Percentiles rank a stretch among this genome's conserved stretches.
These are phyloP conservation scores for Gastracanthus pulcherrimus DNA, from an alignment of 2,888 invertebrate species.

Conservation along the genomic window DNA sequence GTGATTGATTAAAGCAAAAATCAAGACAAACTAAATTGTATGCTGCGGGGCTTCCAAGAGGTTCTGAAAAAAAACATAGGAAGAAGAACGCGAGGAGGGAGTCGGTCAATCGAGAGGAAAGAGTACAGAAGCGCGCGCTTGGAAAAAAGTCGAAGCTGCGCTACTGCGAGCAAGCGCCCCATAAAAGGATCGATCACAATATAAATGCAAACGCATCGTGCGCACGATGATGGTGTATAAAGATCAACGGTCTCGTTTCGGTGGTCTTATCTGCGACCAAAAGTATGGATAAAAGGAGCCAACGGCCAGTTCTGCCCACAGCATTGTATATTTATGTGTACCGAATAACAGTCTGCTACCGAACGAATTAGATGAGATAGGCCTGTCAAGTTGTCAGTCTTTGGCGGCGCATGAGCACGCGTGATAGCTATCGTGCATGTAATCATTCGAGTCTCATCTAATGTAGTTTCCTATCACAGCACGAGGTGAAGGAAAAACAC, in stretches of 20 bases:
- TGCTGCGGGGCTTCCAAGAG: background rate
- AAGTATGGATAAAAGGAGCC: slow-evolving; percentile 9
- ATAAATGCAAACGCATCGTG: slow-evolving; percentile 50
- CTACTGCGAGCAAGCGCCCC: background rate
- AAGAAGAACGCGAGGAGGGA: background rate
- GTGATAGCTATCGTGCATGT: slow-evolving; percentile 48
- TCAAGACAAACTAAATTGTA: slow-evolving; percentile 4
- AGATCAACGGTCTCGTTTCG: slow-evolving; percentile 11
- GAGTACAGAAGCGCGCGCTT: background rate
- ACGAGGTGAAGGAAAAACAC: slow-evolving; percentile 31
- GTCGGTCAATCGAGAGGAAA: background rate
- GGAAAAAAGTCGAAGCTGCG: slow-evolving; percentile 8
- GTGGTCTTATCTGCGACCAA: background rate
- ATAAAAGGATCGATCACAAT: slow-evolving; percentile 46
- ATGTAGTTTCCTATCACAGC: slow-evolving; percentile 44
- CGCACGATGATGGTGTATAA: background rate
- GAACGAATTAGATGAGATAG: slow-evolving; percentile 51
- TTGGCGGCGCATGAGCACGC: background rate
- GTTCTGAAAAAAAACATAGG: background rate
- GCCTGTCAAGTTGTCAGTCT: slow-evolving; percentile 52
- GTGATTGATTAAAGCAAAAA: slow-evolving; percentile 41
- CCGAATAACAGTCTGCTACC: slow-evolving; percentile 35
- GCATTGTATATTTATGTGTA: background rate
- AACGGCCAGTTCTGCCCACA: background rate
- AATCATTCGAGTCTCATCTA: slow-evolving; percentile 50